These are phyloP conservation scores for Odontocolon sp. DNA, from an alignment of 2,888 invertebrate genomes.

Conservation along the genomic window DNA sequence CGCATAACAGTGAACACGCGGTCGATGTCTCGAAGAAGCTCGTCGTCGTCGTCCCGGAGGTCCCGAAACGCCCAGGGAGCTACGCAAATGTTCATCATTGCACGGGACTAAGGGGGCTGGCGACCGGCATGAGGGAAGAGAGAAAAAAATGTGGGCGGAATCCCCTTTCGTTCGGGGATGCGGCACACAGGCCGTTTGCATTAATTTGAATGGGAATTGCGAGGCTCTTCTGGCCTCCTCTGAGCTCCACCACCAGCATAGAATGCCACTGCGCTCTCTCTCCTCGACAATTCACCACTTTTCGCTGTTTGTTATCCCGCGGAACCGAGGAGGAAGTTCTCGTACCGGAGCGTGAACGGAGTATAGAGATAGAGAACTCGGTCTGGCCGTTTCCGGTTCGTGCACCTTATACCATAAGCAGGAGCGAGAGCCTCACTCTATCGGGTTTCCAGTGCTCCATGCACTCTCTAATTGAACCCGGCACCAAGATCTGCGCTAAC, in stretches of 20 bases:
- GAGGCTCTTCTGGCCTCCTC: slow-evolving; percentile 59
- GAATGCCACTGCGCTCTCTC: slow-evolving; percentile 47
- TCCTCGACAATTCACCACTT: slow-evolving; percentile 66
- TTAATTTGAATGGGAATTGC: slow-evolving; percentile 77
- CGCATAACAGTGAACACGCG: neutral
- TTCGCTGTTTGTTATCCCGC: slow-evolving; percentile 68
- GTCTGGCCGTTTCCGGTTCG: slow-evolving; percentile 38
- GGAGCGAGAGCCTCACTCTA: slow-evolving; percentile 13
- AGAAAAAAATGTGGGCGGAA: slow-evolving; percentile 64
- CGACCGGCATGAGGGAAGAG: slow-evolving; percentile 52
- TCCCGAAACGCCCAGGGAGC: slow-evolving; percentile 39
- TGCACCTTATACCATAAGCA: slow-evolving; percentile 38
- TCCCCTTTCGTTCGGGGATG: slow-evolving; percentile 66
- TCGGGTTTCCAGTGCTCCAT: neutral
- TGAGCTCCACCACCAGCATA: slow-evolving; percentile 39
- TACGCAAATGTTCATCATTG: slow-evolving; percentile 71
- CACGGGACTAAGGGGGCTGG: slow-evolving; percentile 41
- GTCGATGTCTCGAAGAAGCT: slow-evolving; percentile 41
- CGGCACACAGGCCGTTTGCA: slow-evolving; percentile 70
- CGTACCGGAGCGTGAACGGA: slow-evolving; percentile 34
- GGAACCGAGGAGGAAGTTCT: slow-evolving; percentile 45
- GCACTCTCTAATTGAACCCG: slow-evolving; percentile 40
- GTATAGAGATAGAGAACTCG: slow-evolving; percentile 25
- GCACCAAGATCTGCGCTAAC: slow-evolving; percentile 22
- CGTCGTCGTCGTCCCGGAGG: slow-evolving; percentile 17